A percentile compares a stretch with the other conserved stretches of the same genome.
These are phyloP conservation scores for Camptogramma bilineatum DNA, from an alignment of 2,888 invertebrate species.

Conservation along the genomic window DNA sequence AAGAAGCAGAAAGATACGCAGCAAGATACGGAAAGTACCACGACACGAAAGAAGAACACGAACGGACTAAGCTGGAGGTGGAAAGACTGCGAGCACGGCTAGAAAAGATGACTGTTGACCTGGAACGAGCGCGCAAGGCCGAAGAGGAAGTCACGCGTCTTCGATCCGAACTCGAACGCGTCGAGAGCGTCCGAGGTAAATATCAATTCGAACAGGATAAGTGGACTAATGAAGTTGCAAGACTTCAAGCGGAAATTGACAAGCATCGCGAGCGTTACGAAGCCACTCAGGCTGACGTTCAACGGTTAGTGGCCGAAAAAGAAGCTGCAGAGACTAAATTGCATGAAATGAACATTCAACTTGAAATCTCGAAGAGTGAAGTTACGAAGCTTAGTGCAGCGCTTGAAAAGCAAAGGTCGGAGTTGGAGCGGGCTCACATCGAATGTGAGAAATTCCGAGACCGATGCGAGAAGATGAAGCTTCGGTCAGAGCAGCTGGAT, in stretches of 20 bases:
- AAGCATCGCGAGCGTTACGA: slow-evolving; percentile 92
- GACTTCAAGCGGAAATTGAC: slow-evolving; percentile 90
- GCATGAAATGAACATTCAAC: slow-evolving; percentile 92
- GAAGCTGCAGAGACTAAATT: slow-evolving; percentile 89
- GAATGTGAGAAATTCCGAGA: slow-evolving; percentile 96
- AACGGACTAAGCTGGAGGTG: slow-evolving; percentile 91
- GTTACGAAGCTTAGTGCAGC: slow-evolving; percentile 89
- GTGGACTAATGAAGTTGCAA: slow-evolving; percentile 87
- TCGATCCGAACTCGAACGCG: slow-evolving; percentile 89
- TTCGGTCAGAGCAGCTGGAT: slow-evolving; percentile 89
- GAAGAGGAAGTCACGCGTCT: slow-evolving; percentile 88
- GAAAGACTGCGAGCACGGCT: slow-evolving; percentile 92
- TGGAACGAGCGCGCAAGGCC: slow-evolving; percentile 90
- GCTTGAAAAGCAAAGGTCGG: slow-evolving; percentile 92
- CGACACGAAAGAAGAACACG: slow-evolving; percentile 91
- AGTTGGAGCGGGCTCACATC: slow-evolving; percentile 93
- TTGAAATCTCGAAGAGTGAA: slow-evolving; percentile 92
- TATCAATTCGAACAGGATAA: slow-evolving; percentile 85
- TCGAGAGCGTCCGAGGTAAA: slow-evolving; percentile 89
- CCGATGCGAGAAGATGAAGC: slow-evolving; percentile 93
- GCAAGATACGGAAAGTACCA: slow-evolving; percentile 91
- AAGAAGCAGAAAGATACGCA: slow-evolving; percentile 91
- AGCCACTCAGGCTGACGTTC: slow-evolving; percentile 89
- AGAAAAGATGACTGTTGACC: slow-evolving; percentile 92
- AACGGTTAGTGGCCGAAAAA: slow-evolving; percentile 87